These are phyloP conservation scores for Caenorhabditis inopinata DNA, from an alignment of 1,140 invertebrate species.

Conservation along the genomic window DNA sequence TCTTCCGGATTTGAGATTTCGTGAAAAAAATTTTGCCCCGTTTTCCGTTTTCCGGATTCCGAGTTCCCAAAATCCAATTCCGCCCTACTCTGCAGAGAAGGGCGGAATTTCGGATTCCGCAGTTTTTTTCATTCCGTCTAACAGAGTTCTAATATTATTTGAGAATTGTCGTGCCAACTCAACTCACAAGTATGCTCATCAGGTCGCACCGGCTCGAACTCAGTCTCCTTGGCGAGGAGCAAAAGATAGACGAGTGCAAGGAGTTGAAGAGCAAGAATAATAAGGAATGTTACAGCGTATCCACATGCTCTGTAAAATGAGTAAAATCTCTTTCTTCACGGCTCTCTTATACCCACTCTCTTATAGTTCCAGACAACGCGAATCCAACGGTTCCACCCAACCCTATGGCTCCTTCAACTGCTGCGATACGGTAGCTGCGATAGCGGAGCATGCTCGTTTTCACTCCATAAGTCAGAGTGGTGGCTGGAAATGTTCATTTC, in stretches of 20 bases:
- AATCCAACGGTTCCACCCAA: slow-evolving; percentile 48
- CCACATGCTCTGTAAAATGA: slow-evolving; percentile 37
- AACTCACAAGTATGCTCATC: slow-evolving; percentile 24
- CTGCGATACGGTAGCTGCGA: slow-evolving; percentile 46
- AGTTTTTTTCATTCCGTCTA: too few relatives aligned
- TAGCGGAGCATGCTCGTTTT: slow-evolving; percentile 35
- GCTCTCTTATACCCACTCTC: slow-evolving; percentile 46
- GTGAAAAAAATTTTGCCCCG: too few relatives aligned
- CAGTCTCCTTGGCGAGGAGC: slow-evolving; percentile 6
- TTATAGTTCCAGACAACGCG: slow-evolving; percentile 43
- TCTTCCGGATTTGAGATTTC: too few relatives aligned
- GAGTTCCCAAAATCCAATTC: too few relatives aligned
- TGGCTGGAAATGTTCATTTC: slow-evolving; percentile 44
- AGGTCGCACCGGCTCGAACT: background rate
- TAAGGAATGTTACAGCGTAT: slow-evolving; percentile 42
- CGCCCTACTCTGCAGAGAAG: too few relatives aligned
- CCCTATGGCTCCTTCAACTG: slow-evolving; percentile 45
- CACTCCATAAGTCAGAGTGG: slow-evolving; percentile 42
- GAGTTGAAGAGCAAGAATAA: slow-evolving; percentile 34
- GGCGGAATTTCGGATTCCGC: too few relatives aligned
- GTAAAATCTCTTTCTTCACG: too few relatives aligned
- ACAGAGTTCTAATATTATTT: background rate
- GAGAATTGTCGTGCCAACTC: too few relatives aligned
- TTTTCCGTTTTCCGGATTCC: too few relatives aligned
- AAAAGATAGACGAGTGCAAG: slow-evolving; percentile 41